These are phyloP conservation scores for Copsychus sechellarum DNA, from an alignment of 2,113 vertebrate genomes.

Conservation along the genomic window DNA sequence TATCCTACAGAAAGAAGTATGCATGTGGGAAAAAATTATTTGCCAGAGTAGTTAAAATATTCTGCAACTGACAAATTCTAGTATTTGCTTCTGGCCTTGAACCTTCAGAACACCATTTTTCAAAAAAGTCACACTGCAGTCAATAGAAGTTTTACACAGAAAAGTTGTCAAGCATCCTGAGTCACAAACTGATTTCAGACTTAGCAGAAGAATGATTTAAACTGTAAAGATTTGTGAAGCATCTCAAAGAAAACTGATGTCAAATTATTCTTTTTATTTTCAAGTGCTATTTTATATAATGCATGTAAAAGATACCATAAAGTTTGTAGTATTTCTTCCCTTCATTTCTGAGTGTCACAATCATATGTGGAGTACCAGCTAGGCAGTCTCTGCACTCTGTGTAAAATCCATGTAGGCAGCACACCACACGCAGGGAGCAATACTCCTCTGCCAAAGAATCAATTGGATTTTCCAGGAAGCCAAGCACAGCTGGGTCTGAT, in stretches of 20 bases:
- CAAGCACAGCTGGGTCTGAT: not conserved
- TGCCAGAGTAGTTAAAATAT: not conserved
- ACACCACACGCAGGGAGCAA: not conserved
- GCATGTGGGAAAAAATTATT: not conserved
- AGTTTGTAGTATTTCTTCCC: not conserved
- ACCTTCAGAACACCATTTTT: not conserved
- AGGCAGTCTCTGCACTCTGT: not conserved
- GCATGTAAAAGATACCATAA: not conserved
- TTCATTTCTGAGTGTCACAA: not conserved
- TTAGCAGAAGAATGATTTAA: not conserved
- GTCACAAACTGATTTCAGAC: not conserved
- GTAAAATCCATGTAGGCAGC: not conserved
- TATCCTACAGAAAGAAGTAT: not conserved
- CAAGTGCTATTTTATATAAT: not conserved
- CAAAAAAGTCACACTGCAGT: not conserved
- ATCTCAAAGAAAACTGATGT: not conserved
- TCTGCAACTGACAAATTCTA: not conserved
- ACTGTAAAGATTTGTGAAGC: not conserved
- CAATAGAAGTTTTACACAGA: not conserved
- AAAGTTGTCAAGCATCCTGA: not conserved
- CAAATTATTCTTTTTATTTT: not conserved
- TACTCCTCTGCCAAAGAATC: not conserved
- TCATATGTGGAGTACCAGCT: not conserved
- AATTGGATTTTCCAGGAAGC: not conserved
- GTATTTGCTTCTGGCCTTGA: not conserved